Conservation (phyloP, 2,113 vertebrate genomes). For the Bothrops jararaca region DNA sequence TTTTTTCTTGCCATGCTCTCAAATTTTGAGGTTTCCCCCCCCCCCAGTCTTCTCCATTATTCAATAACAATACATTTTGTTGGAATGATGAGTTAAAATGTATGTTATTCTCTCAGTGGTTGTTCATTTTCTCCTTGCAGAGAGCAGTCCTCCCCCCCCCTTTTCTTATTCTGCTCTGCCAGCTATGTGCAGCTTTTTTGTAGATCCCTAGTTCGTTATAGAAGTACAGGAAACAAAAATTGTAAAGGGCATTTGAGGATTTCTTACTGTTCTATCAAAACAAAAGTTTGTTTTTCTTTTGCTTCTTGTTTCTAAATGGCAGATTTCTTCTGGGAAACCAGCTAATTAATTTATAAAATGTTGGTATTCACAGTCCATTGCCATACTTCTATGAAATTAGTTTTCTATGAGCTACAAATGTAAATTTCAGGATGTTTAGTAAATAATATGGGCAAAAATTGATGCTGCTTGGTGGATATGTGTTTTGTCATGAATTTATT, state of each 20-base stretch:
- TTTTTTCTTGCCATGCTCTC: constrained; percentile 17
- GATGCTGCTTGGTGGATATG: neutral
- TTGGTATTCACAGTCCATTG: constrained; percentile 5
- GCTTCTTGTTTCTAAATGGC: constrained; percentile 16
- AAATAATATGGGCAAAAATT: neutral
- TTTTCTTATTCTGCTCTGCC: neutral
- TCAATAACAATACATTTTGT: neutral
- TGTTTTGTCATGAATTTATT: neutral
- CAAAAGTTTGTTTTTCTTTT: neutral
- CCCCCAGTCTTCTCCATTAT: neutral
- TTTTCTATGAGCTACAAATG: neutral
- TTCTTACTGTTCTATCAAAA: constrained; percentile 32
- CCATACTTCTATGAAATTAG: neutral
- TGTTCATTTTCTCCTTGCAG: neutral
- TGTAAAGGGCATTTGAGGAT: constrained; percentile 37
- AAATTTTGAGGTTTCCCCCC: neutral
- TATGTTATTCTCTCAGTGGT: constrained; percentile 8
- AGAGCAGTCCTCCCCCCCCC: neutral
- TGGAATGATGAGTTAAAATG: constrained; percentile 3
- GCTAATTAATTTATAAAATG: constrained; percentile 33
- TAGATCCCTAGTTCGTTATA: constrained; percentile 4
- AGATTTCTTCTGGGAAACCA: constrained; percentile 27
- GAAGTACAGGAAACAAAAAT: constrained; percentile 15
- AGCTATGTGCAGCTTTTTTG: neutral
- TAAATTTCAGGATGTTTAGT: neutral